Evolutionary conservation across 2,113 vertebrate species (phyloP), one percentile per base, ranked within the genome.

Genomic region (Percina caprodes): DNA sequence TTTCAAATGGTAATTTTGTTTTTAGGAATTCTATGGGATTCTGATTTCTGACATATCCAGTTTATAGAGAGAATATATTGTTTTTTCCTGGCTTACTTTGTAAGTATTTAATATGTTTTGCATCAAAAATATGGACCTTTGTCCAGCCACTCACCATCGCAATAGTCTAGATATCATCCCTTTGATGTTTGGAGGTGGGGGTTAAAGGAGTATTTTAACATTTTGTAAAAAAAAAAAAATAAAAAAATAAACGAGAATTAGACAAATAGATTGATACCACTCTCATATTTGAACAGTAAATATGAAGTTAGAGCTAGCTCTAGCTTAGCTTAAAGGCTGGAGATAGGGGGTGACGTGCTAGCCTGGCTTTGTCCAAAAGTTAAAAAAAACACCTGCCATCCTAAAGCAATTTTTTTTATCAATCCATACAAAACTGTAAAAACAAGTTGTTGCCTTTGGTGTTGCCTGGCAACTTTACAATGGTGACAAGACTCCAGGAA

Each of bases 81-180:
- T 74, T 87, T 89, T 89, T 84, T 80, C 62, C 71, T 63, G 67
- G 74, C 80, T 92, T 90, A 90, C 87, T 88, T 90, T 90, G 85
- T 89, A 86, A 92, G 85, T 84, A 72, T 85, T 85, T 70, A 61
- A 26, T 85, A 88, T 86, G 61, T 93, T 94, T 92, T 93, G 86
- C 89, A 94, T 93, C 88, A 92, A 91, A 91, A 92, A 88, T 86
- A 61, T 73, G 70, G 79, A 66, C 24, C 26, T 60, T 68, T 74
- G 58, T 86, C 74, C 65, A 76, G 61, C 51, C 59, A 54, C 68
- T 69, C 33, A 69, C 54, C 69, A 75, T 70, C 35, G 13, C 46
- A 58, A 77, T 54, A 42, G 39, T 42, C 39, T 42, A 76, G 6
- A 85, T 86, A 79, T 86, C 0, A 59, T 84, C 88, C 54, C 60